A percentile compares a stretch with the other conserved stretches of the same genome.
These are phyloP conservation scores for Drosophila stalkeri DNA, from an alignment of 2,888 invertebrate species.

Conservation along the genomic window DNA sequence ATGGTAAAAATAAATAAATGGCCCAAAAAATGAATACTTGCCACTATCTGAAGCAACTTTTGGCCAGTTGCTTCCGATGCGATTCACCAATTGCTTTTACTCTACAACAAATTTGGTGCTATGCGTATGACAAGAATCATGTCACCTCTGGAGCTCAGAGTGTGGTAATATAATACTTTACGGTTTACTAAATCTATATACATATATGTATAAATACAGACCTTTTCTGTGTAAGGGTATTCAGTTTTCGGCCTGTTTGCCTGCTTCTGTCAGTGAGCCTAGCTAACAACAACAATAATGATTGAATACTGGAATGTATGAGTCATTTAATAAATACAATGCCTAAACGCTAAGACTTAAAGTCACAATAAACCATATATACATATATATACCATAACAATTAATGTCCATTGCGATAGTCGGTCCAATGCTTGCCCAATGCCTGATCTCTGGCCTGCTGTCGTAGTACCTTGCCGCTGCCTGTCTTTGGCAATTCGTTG, in stretches of 20 bases:
- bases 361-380: conserved; percentile 6
- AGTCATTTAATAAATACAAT: conserved; percentile 47
- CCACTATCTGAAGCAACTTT: conserved; percentile 33
- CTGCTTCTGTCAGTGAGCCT: background rate
- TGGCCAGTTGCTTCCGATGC: conserved; percentile 16
- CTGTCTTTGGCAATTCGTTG: conserved; percentile 78
- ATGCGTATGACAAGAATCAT: background rate
- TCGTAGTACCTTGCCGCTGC: conserved; percentile 79
- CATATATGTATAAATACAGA: background rate
- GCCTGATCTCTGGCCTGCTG: conserved; percentile 80
- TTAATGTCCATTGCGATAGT: conserved; percentile 61
- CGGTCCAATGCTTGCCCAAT: conserved; percentile 78
- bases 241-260: background rate
- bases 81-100: conserved; percentile 3
- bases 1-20: conserved; percentile 38
- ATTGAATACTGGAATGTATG: conserved; percentile 50
- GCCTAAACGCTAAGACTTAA: conserved; percentile 21
- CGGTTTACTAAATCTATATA: no score
- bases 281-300: conserved; percentile 15
- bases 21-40: conserved; percentile 26
- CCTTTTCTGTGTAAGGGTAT: background rate
- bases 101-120: background rate
- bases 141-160: background rate
- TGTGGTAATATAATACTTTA: background rate
- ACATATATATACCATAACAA: background rate